phyloP scores from a whole-genome alignment of 2,113 vertebrate species.

The Mustela lutreola region DNA sequence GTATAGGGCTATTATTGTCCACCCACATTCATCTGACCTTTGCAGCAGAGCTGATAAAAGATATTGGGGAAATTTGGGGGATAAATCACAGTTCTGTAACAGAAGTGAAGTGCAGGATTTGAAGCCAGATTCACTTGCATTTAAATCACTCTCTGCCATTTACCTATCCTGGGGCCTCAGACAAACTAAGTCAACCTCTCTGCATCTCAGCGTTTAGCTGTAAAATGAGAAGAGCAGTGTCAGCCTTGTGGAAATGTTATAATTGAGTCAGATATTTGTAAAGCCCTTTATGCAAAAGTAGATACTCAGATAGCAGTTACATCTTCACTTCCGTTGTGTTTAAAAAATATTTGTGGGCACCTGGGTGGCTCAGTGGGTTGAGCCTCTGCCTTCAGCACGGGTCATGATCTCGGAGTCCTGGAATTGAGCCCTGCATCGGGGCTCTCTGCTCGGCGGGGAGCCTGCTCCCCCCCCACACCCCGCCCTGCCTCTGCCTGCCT shows the following conservation, averaged over 20 bases:
- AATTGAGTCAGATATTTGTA: constrained; percentile 24
- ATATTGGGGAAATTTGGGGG: neutral
- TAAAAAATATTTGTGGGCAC: neutral
- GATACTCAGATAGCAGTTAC: neutral
- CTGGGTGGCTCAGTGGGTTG: no score
- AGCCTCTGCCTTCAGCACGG: no score
- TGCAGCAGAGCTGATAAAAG: neutral
- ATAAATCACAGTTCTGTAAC: neutral
- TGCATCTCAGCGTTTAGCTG: neutral
- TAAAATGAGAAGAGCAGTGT: neutral
- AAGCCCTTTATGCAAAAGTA: neutral
- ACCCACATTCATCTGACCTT: neutral
- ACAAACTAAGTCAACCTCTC: neutral
- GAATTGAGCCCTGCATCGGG: no score
- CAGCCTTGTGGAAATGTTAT: neutral
- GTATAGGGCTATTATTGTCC: neutral
- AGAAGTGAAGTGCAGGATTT: neutral
- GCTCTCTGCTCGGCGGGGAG: no score
- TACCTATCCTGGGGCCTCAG: neutral
- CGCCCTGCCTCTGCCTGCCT: no score
- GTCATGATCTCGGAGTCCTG: no score
- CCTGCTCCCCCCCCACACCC: no score
- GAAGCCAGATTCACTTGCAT: neutral
- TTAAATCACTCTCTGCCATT: neutral
- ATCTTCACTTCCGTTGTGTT: neutral